Evolutionary conservation across 1,140 invertebrate species (phyloP), one percentile per base, ranked within the genome.

Genomic region (Aporrectodea caliginosa): DNA sequence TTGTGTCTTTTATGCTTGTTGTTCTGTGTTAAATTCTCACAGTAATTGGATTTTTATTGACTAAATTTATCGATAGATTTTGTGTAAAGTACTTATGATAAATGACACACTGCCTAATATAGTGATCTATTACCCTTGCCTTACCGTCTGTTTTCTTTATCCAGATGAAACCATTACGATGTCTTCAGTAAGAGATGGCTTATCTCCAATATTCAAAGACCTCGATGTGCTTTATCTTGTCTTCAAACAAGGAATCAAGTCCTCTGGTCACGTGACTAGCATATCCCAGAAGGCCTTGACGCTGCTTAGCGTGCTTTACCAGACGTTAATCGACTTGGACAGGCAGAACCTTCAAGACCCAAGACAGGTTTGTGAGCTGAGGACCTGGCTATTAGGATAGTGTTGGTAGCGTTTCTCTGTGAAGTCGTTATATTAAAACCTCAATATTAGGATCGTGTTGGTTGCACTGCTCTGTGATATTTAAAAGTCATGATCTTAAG

Each of bases 271-370:
- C 77, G 74, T 74, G 81, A 27, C 79, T 75, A 81, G 73, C 32
- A 83, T 82, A 77, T 81, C 81, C 33, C 77, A 81, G 78, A 82
- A 82, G 78, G 81, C 83, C 0, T 84, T 84, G 0, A 78, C 79
- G 72, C 82, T 86, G 22, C 83, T 86, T 1, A 82, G 81, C 70
- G 81, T 83, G 14, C 71, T 85, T 77, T 85, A 84, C 71, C 78
- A 85, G 14, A 79, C 78, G 1, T 68, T 84, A 2, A 35, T 82
- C 1, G 79, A 82, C 31, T 79, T 80, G 58, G 83, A 84, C 69
- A 82, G 78, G 27, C 43, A 81, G 27, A 77, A 81, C 16, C 70
- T 29, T 30, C 29, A 75, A 75, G n/a, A 72, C 12, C 58, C 12
- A 68, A 12, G n/a, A 68, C 58, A 68, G 58, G n/a, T 68, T 14